phyloP scores from a whole-genome alignment of 2,797 vertebrate genomes.

The Mormyrus hasselquistii region DNA sequence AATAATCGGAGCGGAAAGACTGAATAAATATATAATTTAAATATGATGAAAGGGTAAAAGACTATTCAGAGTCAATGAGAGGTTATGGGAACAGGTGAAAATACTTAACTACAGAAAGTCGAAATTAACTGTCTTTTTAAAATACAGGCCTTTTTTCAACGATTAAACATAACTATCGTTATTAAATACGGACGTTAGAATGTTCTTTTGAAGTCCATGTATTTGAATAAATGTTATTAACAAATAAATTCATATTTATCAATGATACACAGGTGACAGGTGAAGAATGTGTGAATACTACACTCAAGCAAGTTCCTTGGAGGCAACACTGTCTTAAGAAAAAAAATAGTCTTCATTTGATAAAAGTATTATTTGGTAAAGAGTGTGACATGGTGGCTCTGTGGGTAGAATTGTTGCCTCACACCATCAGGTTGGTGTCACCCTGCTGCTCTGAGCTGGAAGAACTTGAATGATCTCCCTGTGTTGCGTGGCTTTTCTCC shows the following conservation, averaged over 20 bases:
- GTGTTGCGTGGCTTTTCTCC: not conserved
- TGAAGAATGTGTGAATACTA: not conserved
- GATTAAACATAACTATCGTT: not conserved
- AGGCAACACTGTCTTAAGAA: not conserved
- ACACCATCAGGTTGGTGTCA: not conserved
- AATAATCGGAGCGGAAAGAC: constrained; percentile 36
- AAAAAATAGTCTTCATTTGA: not conserved
- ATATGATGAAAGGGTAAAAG: not conserved
- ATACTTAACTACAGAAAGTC: not conserved
- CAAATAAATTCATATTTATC: not conserved
- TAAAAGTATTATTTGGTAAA: not conserved
- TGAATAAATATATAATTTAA: constrained; percentile 16
- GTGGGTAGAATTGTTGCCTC: not conserved
- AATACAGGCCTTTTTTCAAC: not conserved
- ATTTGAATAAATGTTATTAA: not conserved
- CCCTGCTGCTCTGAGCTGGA: not conserved
- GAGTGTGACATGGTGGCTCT: not conserved
- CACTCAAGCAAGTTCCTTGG: not conserved
- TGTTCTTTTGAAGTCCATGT: not conserved
- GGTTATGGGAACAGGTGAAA: not conserved
- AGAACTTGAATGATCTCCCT: not conserved
- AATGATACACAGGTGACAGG: not conserved
- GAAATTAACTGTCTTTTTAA: not conserved
- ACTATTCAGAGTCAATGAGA: not conserved
- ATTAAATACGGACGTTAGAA: not conserved